Evolutionary conservation across 2,888 invertebrate genomes (phyloP), one percentile per base, ranked within the genome.

Genomic region (Tachina fera): DNA sequence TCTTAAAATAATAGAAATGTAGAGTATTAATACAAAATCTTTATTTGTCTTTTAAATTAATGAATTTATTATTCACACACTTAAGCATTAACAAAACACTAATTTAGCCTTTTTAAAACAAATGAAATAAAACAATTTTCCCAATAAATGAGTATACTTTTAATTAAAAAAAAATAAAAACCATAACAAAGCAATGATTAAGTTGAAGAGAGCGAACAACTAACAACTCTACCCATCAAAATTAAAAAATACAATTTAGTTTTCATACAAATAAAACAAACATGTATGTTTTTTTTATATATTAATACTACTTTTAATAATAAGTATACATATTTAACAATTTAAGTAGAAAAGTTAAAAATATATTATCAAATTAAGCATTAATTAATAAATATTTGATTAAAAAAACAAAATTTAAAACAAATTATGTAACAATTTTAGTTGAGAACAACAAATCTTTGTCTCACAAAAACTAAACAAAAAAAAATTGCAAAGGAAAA

Each of bases 171-270:
- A 31, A 31, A 60, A n/a, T 1, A 61, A 61, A 41, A 81, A 56
- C 31, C 58, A 13, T 61, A 43, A 43, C 53, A 43, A 43, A 16
- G 45, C 19, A 11, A 58, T 49, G 10, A 47, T 31, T 51, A 75
- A 31, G 31, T 31, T 41, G n/a, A 74, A 14, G 49, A 5, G 16
- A 39, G 45, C 31, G 8, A 16, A 58, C 13, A 56, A 47, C 43
- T 22, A 31, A 67, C 49, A 67, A 80, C 63, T 60, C 79, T 49
- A 76, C 81, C 74, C 70, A 80, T 70, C 78, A 74, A 68, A 72
- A 19, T 58, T 19, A 63, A 78, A 41, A 80, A 82, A 76, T 76
- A 75, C 78, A 82, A 75, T 78, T 85, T 85, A 82, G 78, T 82
- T 85, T 65, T 70, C 22, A 75, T 82, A 74, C 13, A 72, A 70